Conservation (phyloP, 2,888 invertebrate species). For the Ornithoptera priamus region DNA sequence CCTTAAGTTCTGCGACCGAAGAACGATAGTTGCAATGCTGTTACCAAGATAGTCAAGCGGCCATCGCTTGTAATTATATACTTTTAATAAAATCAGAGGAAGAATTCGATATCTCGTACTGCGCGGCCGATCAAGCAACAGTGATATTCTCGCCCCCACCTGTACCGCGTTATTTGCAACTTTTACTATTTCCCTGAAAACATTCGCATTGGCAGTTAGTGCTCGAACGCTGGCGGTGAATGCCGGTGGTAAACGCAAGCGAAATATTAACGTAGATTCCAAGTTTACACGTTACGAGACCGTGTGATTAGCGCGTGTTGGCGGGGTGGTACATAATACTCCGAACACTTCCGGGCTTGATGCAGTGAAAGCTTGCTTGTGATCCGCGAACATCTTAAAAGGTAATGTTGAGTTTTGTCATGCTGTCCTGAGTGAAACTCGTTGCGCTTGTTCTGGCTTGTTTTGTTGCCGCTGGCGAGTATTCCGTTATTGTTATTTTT, state of each 20-base stretch:
- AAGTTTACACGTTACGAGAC: slow-evolving; percentile 7
- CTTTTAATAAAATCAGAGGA: too few species aligned
- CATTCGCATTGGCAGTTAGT: slow-evolving; percentile 21
- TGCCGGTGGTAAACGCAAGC: background rate
- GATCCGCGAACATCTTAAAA: slow-evolving; percentile 33
- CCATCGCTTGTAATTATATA: too few species aligned
- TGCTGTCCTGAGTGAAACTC: slow-evolving; percentile 19
- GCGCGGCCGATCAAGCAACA: too few species aligned
- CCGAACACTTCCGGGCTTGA: slow-evolving; percentile 30
- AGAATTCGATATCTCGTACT: too few species aligned
- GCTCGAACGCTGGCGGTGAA: slow-evolving; percentile 15
- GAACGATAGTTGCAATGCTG: too few species aligned
- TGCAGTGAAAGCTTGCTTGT: slow-evolving; percentile 44
- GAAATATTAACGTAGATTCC: slow-evolving; percentile 1
- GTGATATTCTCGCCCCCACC: slow-evolving; percentile 24
- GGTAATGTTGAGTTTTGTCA: slow-evolving; percentile 37
- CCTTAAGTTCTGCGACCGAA: too few species aligned
- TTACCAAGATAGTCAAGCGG: too few species aligned
- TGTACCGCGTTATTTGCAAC: slow-evolving; percentile 5
- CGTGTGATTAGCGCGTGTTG: slow-evolving; percentile 18
- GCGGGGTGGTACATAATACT: slow-evolving; percentile 35
- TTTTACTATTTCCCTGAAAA: slow-evolving; percentile 13
- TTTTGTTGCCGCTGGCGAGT: slow-evolving; percentile 10
- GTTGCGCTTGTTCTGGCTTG: slow-evolving; percentile 12
- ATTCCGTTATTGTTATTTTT: background rate